These are phyloP conservation scores for Drosophila virilis DNA, from an alignment of 1,140 invertebrate species.

Conservation along the genomic window DNA sequence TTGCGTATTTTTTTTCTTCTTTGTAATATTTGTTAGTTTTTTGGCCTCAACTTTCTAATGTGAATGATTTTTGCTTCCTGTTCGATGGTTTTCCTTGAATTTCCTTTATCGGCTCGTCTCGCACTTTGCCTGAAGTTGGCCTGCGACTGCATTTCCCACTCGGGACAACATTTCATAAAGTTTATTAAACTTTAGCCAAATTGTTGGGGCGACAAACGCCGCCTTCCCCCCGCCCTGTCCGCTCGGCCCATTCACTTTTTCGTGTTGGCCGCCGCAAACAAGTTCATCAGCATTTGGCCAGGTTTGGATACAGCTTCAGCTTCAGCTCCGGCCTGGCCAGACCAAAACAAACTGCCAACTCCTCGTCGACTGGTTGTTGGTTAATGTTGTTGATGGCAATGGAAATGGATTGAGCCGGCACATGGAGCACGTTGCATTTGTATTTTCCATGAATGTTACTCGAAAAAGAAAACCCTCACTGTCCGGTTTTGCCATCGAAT, in stretches of 20 bases:
- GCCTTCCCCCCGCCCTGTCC: slow-evolving; percentile 1
- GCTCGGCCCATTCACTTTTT: slow-evolving; percentile 70
- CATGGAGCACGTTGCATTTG: slow-evolving; percentile 17
- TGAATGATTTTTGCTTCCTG: slow-evolving; percentile 27
- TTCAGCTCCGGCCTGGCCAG: neutral
- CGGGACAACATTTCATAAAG: slow-evolving; percentile 80
- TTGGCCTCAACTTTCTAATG: slow-evolving; percentile 39
- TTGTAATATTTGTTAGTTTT: neutral
- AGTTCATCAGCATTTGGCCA: slow-evolving; percentile 77
- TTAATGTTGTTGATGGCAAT: slow-evolving; percentile 31
- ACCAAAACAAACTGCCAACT: slow-evolving; percentile 66
- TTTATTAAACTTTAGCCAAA: slow-evolving; percentile 82
- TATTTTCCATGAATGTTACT: slow-evolving; percentile 55
- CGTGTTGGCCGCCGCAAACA: slow-evolving; percentile 59
- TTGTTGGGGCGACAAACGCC: slow-evolving; percentile 73
- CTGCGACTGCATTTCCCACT: slow-evolving; percentile 74
- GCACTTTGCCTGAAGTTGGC: neutral
- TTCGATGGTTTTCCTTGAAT: slow-evolving; percentile 19
- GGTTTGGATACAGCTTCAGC: slow-evolving; percentile 16
- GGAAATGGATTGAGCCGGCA: slow-evolving; percentile 30
- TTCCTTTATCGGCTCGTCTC: slow-evolving; percentile 41
- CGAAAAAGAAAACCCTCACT: slow-evolving; percentile 21
- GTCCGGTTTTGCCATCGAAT: slow-evolving; percentile 8
- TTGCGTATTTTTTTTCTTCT: neutral
- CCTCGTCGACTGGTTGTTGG: slow-evolving; percentile 40